Conservation (phyloP, 1,140 invertebrate species). For the Drosophila eugracilis region DNA sequence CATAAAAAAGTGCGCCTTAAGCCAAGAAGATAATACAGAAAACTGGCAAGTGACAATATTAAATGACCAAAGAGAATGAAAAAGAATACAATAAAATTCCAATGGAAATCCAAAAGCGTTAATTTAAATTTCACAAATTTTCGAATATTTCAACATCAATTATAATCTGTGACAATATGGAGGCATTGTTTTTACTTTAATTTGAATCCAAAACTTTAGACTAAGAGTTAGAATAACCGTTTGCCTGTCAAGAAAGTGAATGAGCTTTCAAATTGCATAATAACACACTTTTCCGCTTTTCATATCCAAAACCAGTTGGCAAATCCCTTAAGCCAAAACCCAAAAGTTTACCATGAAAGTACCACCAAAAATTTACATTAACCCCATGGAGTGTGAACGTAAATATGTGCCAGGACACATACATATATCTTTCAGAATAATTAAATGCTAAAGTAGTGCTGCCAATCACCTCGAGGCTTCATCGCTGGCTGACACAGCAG, state of each 20-base stretch:
- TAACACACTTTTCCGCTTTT: slow-evolving; percentile 7
- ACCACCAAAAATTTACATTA: slow-evolving; percentile 45
- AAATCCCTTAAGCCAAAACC: slow-evolving; percentile 25
- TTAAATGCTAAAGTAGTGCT: slow-evolving; percentile 52
- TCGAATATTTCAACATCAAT: not conserved
- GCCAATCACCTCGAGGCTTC: slow-evolving; percentile 20
- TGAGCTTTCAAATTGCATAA: slow-evolving; percentile 3
- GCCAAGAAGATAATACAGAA: not conserved
- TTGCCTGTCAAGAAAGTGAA: not conserved
- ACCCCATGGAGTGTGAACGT: slow-evolving; percentile 39
- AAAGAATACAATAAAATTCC: not conserved
- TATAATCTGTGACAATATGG: not conserved
- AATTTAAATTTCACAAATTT: not conserved
- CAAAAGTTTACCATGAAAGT: slow-evolving; percentile 29
- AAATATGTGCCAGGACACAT: slow-evolving; percentile 30
- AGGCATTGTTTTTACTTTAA: no score
- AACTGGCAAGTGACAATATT: slow-evolving; percentile 3
- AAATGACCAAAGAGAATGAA: not conserved
- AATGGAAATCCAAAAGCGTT: not conserved
- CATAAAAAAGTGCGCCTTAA: slow-evolving; percentile 29
- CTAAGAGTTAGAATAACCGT: no score
- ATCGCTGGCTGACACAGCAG: slow-evolving; percentile 20
- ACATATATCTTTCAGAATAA: slow-evolving; percentile 41
- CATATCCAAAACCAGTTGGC: slow-evolving; percentile 17
- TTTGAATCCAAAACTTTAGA: no score